A percentile compares a stretch with the other conserved stretches of the same genome.
Evolutionary conservation across 2,797 vertebrate species (phyloP).

Genomic region (Sebastes vulpes): DNA sequence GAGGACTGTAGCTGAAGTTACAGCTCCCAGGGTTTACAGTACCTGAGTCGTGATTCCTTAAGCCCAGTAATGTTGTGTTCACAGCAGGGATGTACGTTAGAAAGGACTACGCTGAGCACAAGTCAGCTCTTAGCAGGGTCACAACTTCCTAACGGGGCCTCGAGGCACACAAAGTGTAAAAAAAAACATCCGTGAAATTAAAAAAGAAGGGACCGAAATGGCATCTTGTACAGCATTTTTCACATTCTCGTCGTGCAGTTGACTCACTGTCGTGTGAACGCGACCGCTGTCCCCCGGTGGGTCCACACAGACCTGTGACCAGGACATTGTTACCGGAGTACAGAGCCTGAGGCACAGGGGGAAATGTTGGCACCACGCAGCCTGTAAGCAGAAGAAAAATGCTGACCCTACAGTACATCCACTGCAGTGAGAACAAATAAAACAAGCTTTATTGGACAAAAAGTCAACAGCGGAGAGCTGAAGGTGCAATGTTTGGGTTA

Average conservation of each 20-base stretch:
- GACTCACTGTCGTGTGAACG: not conserved
- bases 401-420: slow-evolving; percentile 31
- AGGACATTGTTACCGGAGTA: slow-evolving; percentile 4
- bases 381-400: slow-evolving; percentile 18
- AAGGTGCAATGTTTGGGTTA: not conserved
- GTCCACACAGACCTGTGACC: not conserved
- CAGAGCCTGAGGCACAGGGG: slow-evolving; percentile 12
- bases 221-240: not conserved
- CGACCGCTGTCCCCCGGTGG: not conserved
- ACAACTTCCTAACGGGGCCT: not conserved
- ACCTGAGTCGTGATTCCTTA: not conserved
- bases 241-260: not conserved
- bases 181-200: not conserved
- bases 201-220: not conserved
- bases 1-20: not conserved
- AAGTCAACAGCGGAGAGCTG: not conserved
- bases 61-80: not conserved
- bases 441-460: slow-evolving; percentile 10
- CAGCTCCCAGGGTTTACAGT: not conserved
- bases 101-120: not conserved
- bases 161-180: not conserved
- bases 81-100: not conserved
- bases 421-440: slow-evolving; percentile 15
- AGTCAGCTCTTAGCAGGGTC: not conserved
- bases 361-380: slow-evolving; percentile 17